These are phyloP conservation scores for Zaprionus africanus DNA, from an alignment of 1,140 invertebrate species.

Conservation along the genomic window DNA sequence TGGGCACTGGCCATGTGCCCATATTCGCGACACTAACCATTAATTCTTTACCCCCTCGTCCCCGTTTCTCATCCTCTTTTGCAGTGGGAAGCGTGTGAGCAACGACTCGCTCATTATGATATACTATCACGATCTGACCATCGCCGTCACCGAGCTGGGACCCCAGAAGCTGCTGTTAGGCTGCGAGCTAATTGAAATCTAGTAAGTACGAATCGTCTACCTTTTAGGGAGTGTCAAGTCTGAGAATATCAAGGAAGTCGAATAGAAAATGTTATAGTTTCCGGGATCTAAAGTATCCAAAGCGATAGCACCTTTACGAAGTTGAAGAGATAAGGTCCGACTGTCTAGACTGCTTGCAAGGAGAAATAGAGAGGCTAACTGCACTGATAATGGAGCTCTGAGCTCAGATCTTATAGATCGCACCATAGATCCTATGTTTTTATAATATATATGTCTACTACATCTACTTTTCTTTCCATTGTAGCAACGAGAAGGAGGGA, in stretches of 20 bases:
- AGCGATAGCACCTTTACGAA: background rate
- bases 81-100: conserved; percentile 86
- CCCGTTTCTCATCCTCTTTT: conserved; percentile 81
- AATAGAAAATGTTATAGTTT: background rate
- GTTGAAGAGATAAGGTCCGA: too few relatives aligned
- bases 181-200: conserved; percentile 93
- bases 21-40: conserved; percentile 33
- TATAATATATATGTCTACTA: background rate
- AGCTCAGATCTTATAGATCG: too few relatives aligned
- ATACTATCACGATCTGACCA: conserved; percentile 91
- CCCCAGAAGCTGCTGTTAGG: conserved; percentile 88
- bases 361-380: too few relatives aligned
- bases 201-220: conserved; percentile 86
- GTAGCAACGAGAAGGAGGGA: conserved; percentile 89
- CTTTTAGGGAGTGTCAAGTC: background rate
- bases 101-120: conserved; percentile 89
- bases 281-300: background rate
- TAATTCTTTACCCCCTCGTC: background rate
- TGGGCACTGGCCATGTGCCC: conserved; percentile 64
- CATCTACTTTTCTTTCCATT: background rate
- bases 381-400: too few relatives aligned
- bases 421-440: background rate
- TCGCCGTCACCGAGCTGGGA: conserved; percentile 91
- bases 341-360: too few relatives aligned
- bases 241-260: background rate